Evolutionary conservation across 1,140 invertebrate genomes (phyloP).

Genomic region (Drosophila ficusphila): DNA sequence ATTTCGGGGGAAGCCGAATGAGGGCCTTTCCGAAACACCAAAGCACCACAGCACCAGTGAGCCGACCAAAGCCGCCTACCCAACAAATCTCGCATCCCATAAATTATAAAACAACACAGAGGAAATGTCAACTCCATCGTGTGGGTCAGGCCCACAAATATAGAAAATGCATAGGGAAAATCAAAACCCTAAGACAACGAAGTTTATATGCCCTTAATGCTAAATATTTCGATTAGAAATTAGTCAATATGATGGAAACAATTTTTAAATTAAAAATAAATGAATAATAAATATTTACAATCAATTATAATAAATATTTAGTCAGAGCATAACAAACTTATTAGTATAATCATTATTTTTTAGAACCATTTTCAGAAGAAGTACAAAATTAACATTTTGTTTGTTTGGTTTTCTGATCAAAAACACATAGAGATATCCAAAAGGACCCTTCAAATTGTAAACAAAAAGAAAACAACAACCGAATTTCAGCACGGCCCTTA

Average conservation of each 20-base stretch:
- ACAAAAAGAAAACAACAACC: not conserved
- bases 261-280: no score
- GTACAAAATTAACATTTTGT: no score
- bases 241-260: not conserved
- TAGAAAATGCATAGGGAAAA: constrained; percentile 39
- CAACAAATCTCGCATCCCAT: constrained; percentile 38
- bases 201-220: constrained; percentile 5
- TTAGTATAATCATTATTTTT: no score
- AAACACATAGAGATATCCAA: no score
- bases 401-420: no score
- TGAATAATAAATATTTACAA: no score
- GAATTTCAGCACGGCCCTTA: not conserved
- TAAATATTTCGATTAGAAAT: not conserved
- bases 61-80: constrained; percentile 36
- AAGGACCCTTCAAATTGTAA: not conserved
- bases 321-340: no score
- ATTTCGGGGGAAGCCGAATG: constrained; percentile 56
- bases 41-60: not conserved
- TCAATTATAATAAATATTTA: no score
- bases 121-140: constrained; percentile 52
- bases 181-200: not conserved
- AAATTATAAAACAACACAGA: constrained; percentile 52
- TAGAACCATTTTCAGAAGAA: no score
- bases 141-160: constrained; percentile 63
- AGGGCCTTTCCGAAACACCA: constrained; percentile 28